Evolutionary conservation across 1,140 invertebrate species (phyloP).

Genomic region (Danaus melanippus): DNA sequence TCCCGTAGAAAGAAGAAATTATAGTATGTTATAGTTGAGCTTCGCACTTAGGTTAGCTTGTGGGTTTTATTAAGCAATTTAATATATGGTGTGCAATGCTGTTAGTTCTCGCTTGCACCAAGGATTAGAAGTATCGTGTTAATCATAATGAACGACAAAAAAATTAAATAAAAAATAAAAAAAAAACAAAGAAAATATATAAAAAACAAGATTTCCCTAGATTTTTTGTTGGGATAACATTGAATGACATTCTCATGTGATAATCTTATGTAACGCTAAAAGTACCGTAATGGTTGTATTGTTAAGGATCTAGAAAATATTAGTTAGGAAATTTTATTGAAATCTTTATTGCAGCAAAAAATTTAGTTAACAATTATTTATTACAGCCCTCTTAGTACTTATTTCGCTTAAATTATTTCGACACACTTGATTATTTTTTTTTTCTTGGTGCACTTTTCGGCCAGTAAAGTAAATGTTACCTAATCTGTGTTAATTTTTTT

Average conservation of each 20-base stretch:
- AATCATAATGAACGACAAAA: constrained; percentile 23
- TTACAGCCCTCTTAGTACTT: constrained; percentile 35
- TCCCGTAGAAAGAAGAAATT: constrained; percentile 64
- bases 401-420: constrained; percentile 23
- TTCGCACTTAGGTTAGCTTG: constrained; percentile 23
- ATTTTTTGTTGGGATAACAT: constrained; percentile 34
- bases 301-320: constrained; percentile 10
- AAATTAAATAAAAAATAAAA: constrained; percentile 55
- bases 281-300: background rate
- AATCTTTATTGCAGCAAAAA: background rate
- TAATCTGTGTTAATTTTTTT: constrained; percentile 5
- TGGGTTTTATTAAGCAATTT: constrained; percentile 33
- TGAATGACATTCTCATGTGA: background rate
- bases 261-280: too few species aligned
- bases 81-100: constrained; percentile 19
- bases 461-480: constrained; percentile 16
- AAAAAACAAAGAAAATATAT: constrained; percentile 51
- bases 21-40: constrained; percentile 33
- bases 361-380: too few species aligned
- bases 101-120: constrained; percentile 20
- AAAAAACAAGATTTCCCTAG: constrained; percentile 37
- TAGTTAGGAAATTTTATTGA: constrained; percentile 9
- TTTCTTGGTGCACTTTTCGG: constrained; percentile 12
- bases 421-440: constrained; percentile 18
- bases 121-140: constrained; percentile 14